Conservation (phyloP, 2,888 invertebrate species). For the Lasioglossum zephyrum region DNA sequence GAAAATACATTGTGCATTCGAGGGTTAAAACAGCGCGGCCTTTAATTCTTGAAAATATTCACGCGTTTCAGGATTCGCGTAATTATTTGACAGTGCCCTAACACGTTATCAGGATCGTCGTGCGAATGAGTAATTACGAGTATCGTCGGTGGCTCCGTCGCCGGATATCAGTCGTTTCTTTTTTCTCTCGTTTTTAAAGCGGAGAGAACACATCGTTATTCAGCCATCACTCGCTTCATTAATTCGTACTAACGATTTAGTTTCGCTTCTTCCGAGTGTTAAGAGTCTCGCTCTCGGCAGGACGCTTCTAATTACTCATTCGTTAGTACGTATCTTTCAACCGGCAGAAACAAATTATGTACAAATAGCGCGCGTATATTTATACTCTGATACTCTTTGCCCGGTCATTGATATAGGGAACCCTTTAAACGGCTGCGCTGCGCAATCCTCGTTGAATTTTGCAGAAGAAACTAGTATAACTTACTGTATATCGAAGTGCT, state of each 20-base stretch:
- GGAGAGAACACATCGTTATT: slow-evolving; percentile 9
- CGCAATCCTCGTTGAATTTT: no score
- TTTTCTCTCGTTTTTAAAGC: slow-evolving; percentile 11
- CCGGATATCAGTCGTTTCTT: slow-evolving; percentile 5
- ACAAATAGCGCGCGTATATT: slow-evolving; percentile 48
- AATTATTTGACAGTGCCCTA: slow-evolving; percentile 13
- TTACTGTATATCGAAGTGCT: no score
- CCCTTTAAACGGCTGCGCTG: slow-evolving; percentile 10
- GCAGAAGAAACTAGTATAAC: no score
- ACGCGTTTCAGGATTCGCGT: not conserved
- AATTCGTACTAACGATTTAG: slow-evolving; percentile 54
- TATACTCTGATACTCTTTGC: slow-evolving; percentile 29
- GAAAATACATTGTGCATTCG: not conserved
- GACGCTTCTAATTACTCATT: slow-evolving; percentile 47
- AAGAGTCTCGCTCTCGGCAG: slow-evolving; percentile 15
- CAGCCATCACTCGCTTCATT: slow-evolving; percentile 47
- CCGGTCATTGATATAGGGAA: slow-evolving; percentile 29
- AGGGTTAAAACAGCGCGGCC: not conserved
- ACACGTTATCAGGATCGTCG: slow-evolving; percentile 20
- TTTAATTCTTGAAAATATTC: not conserved
- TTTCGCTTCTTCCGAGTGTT: slow-evolving; percentile 28
- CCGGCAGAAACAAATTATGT: slow-evolving; percentile 51
- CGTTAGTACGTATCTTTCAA: slow-evolving; percentile 34
- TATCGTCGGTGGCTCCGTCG: slow-evolving; percentile 1
- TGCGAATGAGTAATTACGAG: slow-evolving; percentile 13